These are phyloP conservation scores for Epirrhoe tristata DNA, from an alignment of 2,888 invertebrate genomes.

Conservation along the genomic window DNA sequence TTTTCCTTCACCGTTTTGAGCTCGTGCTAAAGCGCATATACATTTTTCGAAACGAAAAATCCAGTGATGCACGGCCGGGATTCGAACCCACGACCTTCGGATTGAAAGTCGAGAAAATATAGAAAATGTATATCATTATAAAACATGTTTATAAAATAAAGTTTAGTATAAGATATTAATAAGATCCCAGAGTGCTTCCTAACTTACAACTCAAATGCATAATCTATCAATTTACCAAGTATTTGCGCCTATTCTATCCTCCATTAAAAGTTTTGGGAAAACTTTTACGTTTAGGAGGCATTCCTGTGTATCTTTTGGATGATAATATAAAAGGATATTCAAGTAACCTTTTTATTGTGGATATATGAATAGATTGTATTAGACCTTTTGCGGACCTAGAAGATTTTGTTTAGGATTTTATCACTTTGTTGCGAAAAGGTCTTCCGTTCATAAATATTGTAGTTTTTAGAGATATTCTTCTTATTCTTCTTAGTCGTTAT, in stretches of 20 bases:
- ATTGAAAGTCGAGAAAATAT: too few relatives aligned
- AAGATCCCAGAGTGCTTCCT: neutral
- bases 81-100: too few relatives aligned
- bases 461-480: neutral
- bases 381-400: slow-evolving; percentile 1
- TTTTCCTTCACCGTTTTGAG: too few relatives aligned
- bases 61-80: too few relatives aligned
- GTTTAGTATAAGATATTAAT: too few relatives aligned
- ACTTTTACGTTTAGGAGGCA: neutral
- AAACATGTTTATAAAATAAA: too few relatives aligned
- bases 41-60: too few relatives aligned
- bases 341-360: neutral
- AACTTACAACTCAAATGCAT: neutral
- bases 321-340: neutral
- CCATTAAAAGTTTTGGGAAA: neutral
- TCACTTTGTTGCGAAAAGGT: neutral
- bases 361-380: neutral
- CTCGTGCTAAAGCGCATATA: too few relatives aligned
- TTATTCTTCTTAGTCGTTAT: too few relatives aligned
- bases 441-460: neutral
- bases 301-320: neutral
- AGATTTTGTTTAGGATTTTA: neutral
- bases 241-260: neutral
- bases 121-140: too few relatives aligned
- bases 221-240: neutral